A percentile compares a stretch with the other conserved stretches of the same genome.
phyloP scores from a whole-genome alignment of 2,888 invertebrate species.

The Ochropleura leucogaster region DNA sequence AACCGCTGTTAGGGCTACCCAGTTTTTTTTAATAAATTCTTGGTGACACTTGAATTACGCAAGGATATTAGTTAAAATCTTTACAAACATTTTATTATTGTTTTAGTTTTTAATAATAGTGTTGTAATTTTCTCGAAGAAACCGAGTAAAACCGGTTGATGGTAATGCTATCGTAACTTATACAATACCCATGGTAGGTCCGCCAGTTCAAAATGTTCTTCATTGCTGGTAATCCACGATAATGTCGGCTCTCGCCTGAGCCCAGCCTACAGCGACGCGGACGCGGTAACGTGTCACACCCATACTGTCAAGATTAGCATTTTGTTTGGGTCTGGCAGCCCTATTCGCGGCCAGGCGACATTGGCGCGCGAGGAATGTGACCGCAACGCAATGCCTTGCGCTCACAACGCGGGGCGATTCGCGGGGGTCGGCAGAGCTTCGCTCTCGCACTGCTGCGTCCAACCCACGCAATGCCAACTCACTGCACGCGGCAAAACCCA shows the following conservation, averaged over 20 bases:
- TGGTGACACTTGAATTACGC: not conserved
- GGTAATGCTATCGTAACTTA: not conserved
- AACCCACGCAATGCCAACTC: constrained; percentile 71
- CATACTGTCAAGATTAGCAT: constrained; percentile 46
- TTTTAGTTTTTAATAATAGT: not conserved
- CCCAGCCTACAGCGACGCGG: not conserved
- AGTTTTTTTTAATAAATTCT: not conserved
- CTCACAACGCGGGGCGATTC: constrained; percentile 46
- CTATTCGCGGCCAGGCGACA: constrained; percentile 57
- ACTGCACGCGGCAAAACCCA: constrained; percentile 71
- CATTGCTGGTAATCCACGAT: constrained; percentile 9
- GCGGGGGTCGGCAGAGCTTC: constrained; percentile 55
- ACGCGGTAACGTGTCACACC: constrained; percentile 19
- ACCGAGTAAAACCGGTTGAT: not conserved
- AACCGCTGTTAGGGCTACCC: constrained; percentile 34
- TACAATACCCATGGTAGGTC: constrained; percentile 2
- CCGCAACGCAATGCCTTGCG: constrained; percentile 74
- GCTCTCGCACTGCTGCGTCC: constrained; percentile 49
- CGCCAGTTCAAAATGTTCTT: not conserved
- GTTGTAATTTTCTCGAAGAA: not conserved
- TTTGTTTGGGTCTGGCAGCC: constrained; percentile 47
- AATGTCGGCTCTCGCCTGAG: not conserved
- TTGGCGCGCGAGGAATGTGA: constrained; percentile 76
- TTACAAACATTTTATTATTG: not conserved
- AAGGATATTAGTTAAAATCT: too few relatives aligned